Evolutionary conservation across 1,140 invertebrate species (phyloP).

Genomic region (Heliconius hewitsoni): DNA sequence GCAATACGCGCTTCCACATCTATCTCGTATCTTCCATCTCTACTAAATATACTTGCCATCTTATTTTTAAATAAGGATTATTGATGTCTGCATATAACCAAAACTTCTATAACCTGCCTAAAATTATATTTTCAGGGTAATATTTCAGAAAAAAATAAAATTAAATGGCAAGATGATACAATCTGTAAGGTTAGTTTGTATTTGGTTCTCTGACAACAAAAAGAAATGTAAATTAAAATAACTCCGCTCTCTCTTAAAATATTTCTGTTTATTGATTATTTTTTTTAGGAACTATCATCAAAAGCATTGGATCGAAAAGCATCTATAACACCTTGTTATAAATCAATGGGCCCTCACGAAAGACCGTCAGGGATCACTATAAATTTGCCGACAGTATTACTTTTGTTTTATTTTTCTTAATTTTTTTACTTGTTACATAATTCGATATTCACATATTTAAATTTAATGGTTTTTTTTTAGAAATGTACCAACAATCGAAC

Average conservation of each 20-base stretch:
- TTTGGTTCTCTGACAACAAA: neutral
- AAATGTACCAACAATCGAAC: slow-evolving; percentile 45
- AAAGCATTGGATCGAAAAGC: slow-evolving; percentile 50
- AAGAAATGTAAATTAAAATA: neutral
- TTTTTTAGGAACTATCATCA: neutral
- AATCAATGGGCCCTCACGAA: slow-evolving; percentile 36
- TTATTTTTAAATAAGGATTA: no score
- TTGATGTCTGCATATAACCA: neutral
- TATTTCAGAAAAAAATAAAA: neutral
- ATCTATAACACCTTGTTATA: slow-evolving; percentile 58
- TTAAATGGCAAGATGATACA: neutral
- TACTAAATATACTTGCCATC: no score
- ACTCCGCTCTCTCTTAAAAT: no score
- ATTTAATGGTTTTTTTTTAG: slow-evolving; percentile 29
- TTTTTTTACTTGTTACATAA: neutral
- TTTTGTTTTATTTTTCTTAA: neutral
- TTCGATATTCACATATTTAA: neutral
- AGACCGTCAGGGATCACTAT: slow-evolving; percentile 60
- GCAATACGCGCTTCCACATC: no score
- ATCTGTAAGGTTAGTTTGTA: neutral
- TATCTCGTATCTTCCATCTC: no score
- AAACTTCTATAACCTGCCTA: no score
- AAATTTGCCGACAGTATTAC: slow-evolving; percentile 54
- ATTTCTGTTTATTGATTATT: no score
- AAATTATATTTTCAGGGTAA: neutral